These are phyloP conservation scores for Montipora efflorescens DNA, from an alignment of 64 coral and sea anemone genomes.

Conservation along the genomic window DNA sequence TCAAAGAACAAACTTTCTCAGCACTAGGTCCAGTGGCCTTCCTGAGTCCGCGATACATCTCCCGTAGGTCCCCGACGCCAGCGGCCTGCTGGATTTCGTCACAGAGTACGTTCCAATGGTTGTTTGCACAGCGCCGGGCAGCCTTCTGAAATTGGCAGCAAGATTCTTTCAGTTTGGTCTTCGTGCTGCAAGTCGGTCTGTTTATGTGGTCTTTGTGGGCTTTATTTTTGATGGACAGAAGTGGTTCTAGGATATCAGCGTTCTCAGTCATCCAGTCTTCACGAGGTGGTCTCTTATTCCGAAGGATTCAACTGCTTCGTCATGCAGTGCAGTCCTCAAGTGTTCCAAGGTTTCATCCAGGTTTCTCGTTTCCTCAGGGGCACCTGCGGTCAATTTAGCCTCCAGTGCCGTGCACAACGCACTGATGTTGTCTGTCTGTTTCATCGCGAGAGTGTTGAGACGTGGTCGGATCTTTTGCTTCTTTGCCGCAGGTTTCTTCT, in stretches of 20 bases:
- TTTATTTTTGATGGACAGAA: slow-evolving; percentile 1
- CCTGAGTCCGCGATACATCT: slow-evolving; percentile 15
- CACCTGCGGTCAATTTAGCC: background rate
- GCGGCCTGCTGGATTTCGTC: background rate
- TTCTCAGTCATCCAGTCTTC: slow-evolving; percentile 36
- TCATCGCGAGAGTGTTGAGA: no score
- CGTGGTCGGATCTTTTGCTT: no score
- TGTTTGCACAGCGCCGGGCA: slow-evolving; percentile 3
- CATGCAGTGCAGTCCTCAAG: slow-evolving; percentile 21
- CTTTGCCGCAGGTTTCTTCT: no score
- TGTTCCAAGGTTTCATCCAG: background rate
- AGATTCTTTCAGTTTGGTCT: background rate
- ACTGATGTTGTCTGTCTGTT: no score
- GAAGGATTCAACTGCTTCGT: slow-evolving; percentile 16
- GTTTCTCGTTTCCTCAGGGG: background rate
- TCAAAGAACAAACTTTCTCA: background rate
- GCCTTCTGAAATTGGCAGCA: background rate
- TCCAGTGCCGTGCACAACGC: background rate
- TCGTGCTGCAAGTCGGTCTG: background rate
- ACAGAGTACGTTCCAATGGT: slow-evolving; percentile 22
- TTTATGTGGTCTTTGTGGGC: slow-evolving; percentile 3
- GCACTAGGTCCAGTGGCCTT: background rate
- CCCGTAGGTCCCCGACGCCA: background rate
- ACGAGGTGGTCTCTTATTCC: slow-evolving; percentile 5
- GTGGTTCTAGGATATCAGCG: slow-evolving; percentile 14